Conservation (phyloP, 2,888 invertebrate genomes). For the Microchrysa polita region DNA sequence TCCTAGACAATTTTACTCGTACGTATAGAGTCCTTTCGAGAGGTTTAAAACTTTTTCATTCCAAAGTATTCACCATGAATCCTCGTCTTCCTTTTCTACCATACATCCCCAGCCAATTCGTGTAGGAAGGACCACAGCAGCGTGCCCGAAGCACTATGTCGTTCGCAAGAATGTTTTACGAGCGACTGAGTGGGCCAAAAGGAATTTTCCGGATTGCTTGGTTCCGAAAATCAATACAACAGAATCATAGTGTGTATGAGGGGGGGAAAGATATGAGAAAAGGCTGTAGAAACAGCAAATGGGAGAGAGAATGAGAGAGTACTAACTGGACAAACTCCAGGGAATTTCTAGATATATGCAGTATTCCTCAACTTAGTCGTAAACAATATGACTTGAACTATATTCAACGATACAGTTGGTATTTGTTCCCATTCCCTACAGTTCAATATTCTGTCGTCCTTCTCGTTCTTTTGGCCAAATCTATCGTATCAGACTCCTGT, state of each 20-base stretch:
- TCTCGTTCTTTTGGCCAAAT: not conserved
- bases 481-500: not conserved
- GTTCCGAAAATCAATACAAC: constrained; percentile 37
- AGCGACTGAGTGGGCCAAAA: constrained; percentile 38
- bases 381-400: constrained; percentile 37
- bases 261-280: not conserved
- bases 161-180: constrained; percentile 31
- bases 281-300: not conserved
- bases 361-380: constrained; percentile 25
- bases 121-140: constrained; percentile 5
- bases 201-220: constrained; percentile 41
- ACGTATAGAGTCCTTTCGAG: not conserved
- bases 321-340: constrained; percentile 43
- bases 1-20: constrained; percentile 18
- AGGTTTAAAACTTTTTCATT: not conserved
- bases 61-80: not conserved
- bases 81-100: not conserved
- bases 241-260: not conserved
- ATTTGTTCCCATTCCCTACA: constrained; percentile 18
- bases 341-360: constrained; percentile 41
- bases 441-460: not conserved
- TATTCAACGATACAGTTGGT: constrained; percentile 22
- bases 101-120: not conserved
- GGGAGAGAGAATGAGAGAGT: not conserved
- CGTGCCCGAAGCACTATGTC: constrained; percentile 29